A percentile compares a stretch with the other conserved stretches of the same genome.
Conservation (phyloP, 2,113 vertebrate species). For the Atherinomorus stipes region DNA sequence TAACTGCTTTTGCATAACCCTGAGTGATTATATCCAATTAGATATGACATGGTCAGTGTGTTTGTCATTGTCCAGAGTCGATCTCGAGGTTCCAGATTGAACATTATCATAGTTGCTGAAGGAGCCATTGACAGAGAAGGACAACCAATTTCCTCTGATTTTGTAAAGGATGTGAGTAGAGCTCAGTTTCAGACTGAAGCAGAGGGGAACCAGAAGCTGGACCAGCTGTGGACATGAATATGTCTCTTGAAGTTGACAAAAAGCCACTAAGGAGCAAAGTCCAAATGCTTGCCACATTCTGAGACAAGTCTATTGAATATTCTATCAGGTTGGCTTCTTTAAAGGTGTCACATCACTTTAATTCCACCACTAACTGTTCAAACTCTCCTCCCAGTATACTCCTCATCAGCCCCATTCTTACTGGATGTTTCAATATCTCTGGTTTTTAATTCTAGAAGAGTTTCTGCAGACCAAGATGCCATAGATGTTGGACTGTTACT, state of each 20-base stretch:
- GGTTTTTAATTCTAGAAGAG: too few relatives aligned
- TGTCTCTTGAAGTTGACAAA: not conserved
- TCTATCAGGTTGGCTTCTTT: not conserved
- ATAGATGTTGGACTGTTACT: too few relatives aligned
- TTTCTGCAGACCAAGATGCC: too few relatives aligned
- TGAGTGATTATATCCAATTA: too few relatives aligned
- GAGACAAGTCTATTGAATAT: not conserved
- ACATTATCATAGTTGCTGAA: slow-evolving; percentile 85
- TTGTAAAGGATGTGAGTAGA: slow-evolving; percentile 79
- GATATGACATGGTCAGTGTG: slow-evolving; percentile 20
- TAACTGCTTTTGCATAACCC: too few relatives aligned
- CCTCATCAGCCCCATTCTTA: too few relatives aligned
- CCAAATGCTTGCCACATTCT: slow-evolving; percentile 14
- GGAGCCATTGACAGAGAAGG: slow-evolving; percentile 87
- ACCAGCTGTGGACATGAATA: not conserved
- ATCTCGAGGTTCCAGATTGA: slow-evolving; percentile 81
- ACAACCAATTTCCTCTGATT: slow-evolving; percentile 68
- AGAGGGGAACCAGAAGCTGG: slow-evolving; percentile 59
- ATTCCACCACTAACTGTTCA: too few relatives aligned
- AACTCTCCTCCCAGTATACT: too few relatives aligned
- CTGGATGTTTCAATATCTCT: too few relatives aligned
- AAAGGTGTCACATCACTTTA: too few relatives aligned
- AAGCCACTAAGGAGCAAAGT: not conserved
- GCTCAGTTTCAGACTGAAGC: slow-evolving; percentile 14
- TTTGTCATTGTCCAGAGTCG: slow-evolving; percentile 74